These are phyloP conservation scores for Xestia c-nigrum DNA, from an alignment of 2,888 invertebrate species.

Conservation along the genomic window DNA sequence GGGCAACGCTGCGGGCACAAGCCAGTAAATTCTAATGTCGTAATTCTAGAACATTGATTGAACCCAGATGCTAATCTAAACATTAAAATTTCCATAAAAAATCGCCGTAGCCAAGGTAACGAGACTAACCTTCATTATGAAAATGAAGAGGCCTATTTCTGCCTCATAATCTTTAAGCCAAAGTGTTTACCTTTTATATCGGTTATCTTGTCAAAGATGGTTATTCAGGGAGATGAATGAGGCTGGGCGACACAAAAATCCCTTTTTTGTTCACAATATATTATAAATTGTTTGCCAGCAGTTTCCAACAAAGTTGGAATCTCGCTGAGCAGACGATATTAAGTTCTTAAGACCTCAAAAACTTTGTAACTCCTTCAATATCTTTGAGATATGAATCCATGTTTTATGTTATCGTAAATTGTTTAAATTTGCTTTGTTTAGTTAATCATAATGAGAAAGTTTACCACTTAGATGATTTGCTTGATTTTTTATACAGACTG, in stretches of 20 bases:
- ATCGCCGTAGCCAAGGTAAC: conserved; percentile 6
- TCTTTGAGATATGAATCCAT: conserved; percentile 50
- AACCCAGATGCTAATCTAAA: neutral
- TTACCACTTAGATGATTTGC: neutral
- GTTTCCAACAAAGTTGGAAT: conserved; percentile 60
- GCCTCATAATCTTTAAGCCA: conserved; percentile 38
- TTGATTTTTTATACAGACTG: no score
- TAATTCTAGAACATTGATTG: neutral
- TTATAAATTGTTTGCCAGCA: conserved; percentile 59
- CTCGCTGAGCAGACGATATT: conserved; percentile 56
- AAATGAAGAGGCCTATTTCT: conserved; percentile 38
- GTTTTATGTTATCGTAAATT: conserved; percentile 58
- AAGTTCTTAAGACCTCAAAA: conserved; percentile 59
- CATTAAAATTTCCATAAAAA: conserved; percentile 8
- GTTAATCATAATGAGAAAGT: conserved; percentile 10
- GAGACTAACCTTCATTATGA: conserved; percentile 26
- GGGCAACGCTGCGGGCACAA: no score
- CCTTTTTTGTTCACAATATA: conserved; percentile 57
- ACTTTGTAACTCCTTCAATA: conserved; percentile 60
- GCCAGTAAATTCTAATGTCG: no score
- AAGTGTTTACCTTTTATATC: conserved; percentile 55
- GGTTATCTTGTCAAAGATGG: conserved; percentile 58
- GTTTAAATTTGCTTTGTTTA: conserved; percentile 37
- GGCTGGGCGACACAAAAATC: conserved; percentile 38
- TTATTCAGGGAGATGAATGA: conserved; percentile 55